Base-by-base conservation (phyloP, 1,140 invertebrate species). In the Eumeta japonica region DNA sequence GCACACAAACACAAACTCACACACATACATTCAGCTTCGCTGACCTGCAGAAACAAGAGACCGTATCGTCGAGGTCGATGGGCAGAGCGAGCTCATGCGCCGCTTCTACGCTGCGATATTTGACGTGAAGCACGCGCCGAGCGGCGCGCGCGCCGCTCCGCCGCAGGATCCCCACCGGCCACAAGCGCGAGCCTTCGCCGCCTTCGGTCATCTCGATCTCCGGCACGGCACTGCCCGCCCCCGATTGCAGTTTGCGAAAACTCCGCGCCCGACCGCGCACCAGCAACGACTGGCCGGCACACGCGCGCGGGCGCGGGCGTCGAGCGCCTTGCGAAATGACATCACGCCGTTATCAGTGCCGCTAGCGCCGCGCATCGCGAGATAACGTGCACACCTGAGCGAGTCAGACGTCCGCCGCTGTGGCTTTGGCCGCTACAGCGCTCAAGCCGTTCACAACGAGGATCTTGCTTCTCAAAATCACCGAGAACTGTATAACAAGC, bases 21-120 rank as follows among this genome's bases (percentile, higher is more conserved):
- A n/a, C n/a, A n/a, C n/a, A n/a, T n/a, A n/a, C n/a, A n/a, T n/a
- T n/a, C n/a, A n/a, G n/a, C n/a, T n/a, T n/a, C n/a, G n/a, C n/a
- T 46, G 65, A 86, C 83, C 85, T 83, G 79, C 85, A 86, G 66
- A 86, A 87, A 63, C 84, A 87, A 42, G 83, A 84, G 59, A 86
- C 82, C 13, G 84, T 85, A 60, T 85, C 82, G 65, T 87, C 85
- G 41, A 83, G 73, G 52, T 86, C 84, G 43, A 84, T 64, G 3
- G 81, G 77, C 44, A 80, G 61, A 24, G 75, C 50, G 51, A 27
- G 52, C 41, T 10, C 49, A 46, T 36, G 55, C 48, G 28, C 50
- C 41, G 16, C 46, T 46, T 35, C 52, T 53, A 57, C 68, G 57
- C 52, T 59, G 55, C 68, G 62, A 66, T 73, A 59, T 65, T 76